Percentiles rank a stretch among this genome's conserved stretches.
Evolutionary conservation across 2,888 invertebrate species (phyloP).

Genomic region (Diplolepis rosae): DNA sequence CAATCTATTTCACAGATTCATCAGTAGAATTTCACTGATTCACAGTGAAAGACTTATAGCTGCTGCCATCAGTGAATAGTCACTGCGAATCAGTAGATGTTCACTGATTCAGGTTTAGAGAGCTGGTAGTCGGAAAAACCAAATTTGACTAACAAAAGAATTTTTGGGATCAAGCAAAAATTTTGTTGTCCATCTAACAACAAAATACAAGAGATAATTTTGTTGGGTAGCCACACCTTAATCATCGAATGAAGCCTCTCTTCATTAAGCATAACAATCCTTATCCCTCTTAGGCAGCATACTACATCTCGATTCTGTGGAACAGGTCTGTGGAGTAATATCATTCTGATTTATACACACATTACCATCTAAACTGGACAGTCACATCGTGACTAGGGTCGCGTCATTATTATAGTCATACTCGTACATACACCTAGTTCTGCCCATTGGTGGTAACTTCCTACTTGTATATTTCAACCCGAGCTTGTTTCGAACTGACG

Average conservation of each 20-base stretch:
- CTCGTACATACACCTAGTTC: conserved; percentile 1
- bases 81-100: too few relatives aligned
- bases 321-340: conserved; percentile 53
- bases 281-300: conserved; percentile 31
- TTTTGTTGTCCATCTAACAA: too few relatives aligned
- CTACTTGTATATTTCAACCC: not conserved
- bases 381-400: conserved; percentile 46
- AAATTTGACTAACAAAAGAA: too few relatives aligned
- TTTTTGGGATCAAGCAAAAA: too few relatives aligned
- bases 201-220: not conserved
- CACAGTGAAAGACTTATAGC: too few relatives aligned
- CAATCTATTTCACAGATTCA: too few relatives aligned
- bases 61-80: too few relatives aligned
- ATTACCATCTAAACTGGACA: conserved; percentile 56
- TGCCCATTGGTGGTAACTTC: not conserved
- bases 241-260: conserved; percentile 5
- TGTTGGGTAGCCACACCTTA: not conserved
- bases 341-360: conserved; percentile 60
- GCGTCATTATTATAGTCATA: conserved; percentile 45
- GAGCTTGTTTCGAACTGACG: not conserved
- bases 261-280: conserved; percentile 1
- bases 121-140: too few relatives aligned
- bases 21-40: too few relatives aligned
- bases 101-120: too few relatives aligned
- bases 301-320: conserved; percentile 55